Evolutionary conservation across 2,113 vertebrate species (phyloP).

Genomic region (Anguilla japonica): DNA sequence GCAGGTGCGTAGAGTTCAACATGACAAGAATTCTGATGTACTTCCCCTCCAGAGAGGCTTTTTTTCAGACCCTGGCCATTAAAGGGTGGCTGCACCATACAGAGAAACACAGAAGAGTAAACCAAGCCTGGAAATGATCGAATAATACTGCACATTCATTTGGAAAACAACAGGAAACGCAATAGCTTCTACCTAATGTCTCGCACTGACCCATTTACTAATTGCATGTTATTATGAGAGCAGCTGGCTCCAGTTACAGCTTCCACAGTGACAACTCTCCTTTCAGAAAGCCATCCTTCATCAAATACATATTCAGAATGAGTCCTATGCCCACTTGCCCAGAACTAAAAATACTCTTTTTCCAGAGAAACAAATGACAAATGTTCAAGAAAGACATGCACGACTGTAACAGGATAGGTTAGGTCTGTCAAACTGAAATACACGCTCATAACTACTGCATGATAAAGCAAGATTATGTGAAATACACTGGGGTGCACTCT

Average conservation of each 20-base stretch:
- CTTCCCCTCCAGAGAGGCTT: neutral
- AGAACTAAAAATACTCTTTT: neutral
- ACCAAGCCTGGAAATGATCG: neutral
- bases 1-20: neutral
- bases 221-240: neutral
- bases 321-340: neutral
- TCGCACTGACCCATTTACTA: neutral
- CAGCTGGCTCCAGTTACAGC: neutral
- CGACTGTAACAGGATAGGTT: neutral
- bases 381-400: neutral
- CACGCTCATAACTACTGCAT: neutral
- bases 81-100: neutral
- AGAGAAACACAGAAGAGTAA: neutral
- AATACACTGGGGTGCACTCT: neutral
- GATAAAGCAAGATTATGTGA: neutral
- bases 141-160: neutral
- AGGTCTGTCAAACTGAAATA: neutral
- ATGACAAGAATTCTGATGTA: neutral
- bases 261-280: neutral
- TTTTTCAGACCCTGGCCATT: neutral
- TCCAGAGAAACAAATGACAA: neutral
- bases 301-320: neutral
- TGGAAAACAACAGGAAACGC: conserved; percentile 1
- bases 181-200: neutral
- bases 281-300: neutral